Evolutionary conservation across 2,113 vertebrate genomes (phyloP).

Genomic region (Rhabdomys dilectus): DNA sequence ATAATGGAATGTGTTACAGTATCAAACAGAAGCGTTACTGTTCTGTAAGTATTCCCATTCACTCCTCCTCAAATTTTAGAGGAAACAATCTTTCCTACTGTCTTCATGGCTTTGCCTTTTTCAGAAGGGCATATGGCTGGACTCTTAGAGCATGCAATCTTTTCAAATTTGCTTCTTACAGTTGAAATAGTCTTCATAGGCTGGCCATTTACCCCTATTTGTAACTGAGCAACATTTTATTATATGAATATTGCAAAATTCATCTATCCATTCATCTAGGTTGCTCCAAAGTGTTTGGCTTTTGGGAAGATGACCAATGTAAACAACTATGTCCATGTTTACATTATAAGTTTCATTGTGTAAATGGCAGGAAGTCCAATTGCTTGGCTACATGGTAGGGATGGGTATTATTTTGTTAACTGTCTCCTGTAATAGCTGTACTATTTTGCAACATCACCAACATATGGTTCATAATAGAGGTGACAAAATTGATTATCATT

Average conservation of each 20-base stretch:
- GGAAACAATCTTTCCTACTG: background rate
- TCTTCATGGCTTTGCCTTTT: background rate
- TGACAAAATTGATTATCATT: no score
- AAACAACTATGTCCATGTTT: constrained; percentile 29
- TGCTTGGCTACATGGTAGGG: background rate
- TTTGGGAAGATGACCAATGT: background rate
- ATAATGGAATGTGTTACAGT: background rate
- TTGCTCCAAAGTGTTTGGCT: background rate
- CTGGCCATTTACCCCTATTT: background rate
- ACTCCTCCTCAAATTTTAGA: background rate
- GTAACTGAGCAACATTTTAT: background rate
- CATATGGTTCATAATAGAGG: background rate
- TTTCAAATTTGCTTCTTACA: background rate
- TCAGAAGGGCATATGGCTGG: background rate
- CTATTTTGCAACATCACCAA: background rate
- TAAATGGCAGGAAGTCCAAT: constrained; percentile 15
- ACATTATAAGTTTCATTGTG: background rate
- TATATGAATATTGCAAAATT: background rate
- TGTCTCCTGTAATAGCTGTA: background rate
- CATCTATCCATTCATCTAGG: background rate
- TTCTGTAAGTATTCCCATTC: background rate
- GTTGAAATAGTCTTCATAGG: background rate
- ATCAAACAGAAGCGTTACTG: background rate
- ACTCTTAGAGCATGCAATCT: background rate
- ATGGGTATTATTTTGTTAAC: background rate